Base-by-base conservation (phyloP, 2,113 vertebrate genomes). In the Campylomormyrus tamandua region DNA sequence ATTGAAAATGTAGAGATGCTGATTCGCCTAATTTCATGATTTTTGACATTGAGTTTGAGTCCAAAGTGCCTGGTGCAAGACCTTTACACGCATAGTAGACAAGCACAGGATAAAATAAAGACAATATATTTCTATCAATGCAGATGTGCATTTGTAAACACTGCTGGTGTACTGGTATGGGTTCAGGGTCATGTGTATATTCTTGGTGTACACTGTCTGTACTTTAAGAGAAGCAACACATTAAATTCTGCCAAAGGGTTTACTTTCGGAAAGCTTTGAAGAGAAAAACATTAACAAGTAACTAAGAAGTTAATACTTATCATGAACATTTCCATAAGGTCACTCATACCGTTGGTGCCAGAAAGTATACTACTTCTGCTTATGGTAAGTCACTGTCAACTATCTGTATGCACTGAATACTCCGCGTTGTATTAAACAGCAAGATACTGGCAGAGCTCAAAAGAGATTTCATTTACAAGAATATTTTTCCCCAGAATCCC, bases 221-320 rank as follows among this genome's bases (percentile, higher is more conserved):
- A 39, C 15, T 80, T 80, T 8, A 80, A 42, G 4, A 80, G 17
- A 42, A 80, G 35, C 35, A 80, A 80, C 74, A 80, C 35, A 19
- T 19, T 80, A 80, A 80, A 80, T 39, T 80, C 35, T 39, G 74
- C 31, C 39, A 80, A 42, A 80, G 4, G 11, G 5, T 35, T 80
- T 42, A 80, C 74, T 42, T 80, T 80, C 13, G 15, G 35, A 80
- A 42, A 6, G 15, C 74, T 80, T 80, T 80, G 13, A 80, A 80
- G 11, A 80, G 31, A 80, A 80, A 80, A 80, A 80, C 74, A 80
- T 80, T 80, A 80, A 80, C 35, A 80, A 80, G 74, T 77, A 39
- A 39, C 31, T 42, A 6, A 13, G 74, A 13, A 39, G 74, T 19
- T 39, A 80, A 80, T 80, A 80, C 74, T 80, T 42, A 6, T 77